Percentiles rank a stretch among this genome's conserved stretches.
phyloP scores from a whole-genome alignment of 2,888 invertebrate species.

The Campoplex capitator region DNA sequence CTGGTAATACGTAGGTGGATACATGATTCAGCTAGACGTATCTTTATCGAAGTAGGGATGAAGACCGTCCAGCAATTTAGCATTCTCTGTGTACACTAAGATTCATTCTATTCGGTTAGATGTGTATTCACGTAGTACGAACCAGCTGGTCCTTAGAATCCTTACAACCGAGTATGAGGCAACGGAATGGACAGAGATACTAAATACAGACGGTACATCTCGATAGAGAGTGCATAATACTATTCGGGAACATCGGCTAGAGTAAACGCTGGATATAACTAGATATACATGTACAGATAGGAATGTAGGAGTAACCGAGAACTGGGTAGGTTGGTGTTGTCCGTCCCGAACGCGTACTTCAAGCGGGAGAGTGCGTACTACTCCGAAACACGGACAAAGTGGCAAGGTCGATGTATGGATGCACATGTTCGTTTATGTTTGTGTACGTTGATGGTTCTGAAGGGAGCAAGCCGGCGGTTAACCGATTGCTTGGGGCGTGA shows the following conservation, averaged over 20 bases:
- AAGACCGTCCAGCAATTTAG: conserved; percentile 49
- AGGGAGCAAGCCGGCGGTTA: conserved; percentile 75
- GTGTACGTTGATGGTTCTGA: conserved; percentile 36
- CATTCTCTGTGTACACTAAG: conserved; percentile 50
- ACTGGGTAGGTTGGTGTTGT: conserved; percentile 61
- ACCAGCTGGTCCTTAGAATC: conserved; percentile 59
- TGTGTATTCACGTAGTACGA: conserved; percentile 31
- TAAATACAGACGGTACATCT: conserved; percentile 21
- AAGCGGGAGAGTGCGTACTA: conserved; percentile 23
- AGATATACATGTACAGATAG: conserved; percentile 16
- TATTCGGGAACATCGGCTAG: conserved; percentile 19
- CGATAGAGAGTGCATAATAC: conserved; percentile 47
- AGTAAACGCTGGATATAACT: conserved; percentile 20
- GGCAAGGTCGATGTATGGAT: conserved; percentile 31
- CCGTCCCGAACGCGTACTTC: conserved; percentile 57
- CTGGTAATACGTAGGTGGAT: conserved; percentile 4
- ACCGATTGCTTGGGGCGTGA: conserved; percentile 79
- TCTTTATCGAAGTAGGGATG: conserved; percentile 28
- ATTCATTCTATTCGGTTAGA: conserved; percentile 19
- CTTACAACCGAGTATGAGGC: conserved; percentile 28
- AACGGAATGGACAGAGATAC: conserved; percentile 46
- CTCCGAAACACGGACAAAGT: conserved; percentile 7
- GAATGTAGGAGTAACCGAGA: conserved; percentile 31
- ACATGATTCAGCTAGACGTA: conserved; percentile 12
- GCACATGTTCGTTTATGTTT: conserved; percentile 1